phyloP scores from a whole-genome alignment of 1,140 invertebrate genomes.

The Nomia melanderi region DNA sequence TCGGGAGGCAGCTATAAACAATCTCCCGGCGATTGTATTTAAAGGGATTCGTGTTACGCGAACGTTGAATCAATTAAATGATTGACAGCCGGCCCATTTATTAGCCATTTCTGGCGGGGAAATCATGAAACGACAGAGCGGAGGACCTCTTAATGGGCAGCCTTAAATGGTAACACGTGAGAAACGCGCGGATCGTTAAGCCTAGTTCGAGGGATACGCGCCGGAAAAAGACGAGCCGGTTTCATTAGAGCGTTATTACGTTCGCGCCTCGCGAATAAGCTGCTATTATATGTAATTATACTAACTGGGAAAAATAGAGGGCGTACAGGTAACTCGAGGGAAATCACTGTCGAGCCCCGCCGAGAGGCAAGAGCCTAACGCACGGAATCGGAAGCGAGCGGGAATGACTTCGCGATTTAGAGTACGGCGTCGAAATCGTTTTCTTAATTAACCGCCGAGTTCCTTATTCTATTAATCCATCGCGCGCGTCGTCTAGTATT shows the following conservation, averaged over 20 bases:
- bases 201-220: constrained; percentile 23
- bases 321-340: neutral
- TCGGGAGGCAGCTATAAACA: neutral
- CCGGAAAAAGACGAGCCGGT: constrained; percentile 45
- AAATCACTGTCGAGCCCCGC: constrained; percentile 25
- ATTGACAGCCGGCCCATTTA: neutral
- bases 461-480: constrained; percentile 17
- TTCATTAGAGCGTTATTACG: constrained; percentile 64
- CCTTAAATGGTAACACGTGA: constrained; percentile 53
- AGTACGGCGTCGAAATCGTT: constrained; percentile 48
- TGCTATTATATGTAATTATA: constrained; percentile 64
- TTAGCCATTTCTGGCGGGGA: neutral
- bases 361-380: constrained; percentile 20
- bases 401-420: constrained; percentile 57
- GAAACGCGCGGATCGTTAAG: constrained; percentile 54
- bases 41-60: neutral
- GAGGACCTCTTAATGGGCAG: neutral
- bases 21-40: neutral
- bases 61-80: neutral
- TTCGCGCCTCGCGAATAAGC: constrained; percentile 58
- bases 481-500: neutral
- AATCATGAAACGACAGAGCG: constrained; percentile 1
- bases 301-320: constrained; percentile 43
- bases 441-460: constrained; percentile 50
- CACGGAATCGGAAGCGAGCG: constrained; percentile 25